Conservation (phyloP, 2,113 vertebrate genomes). For the Carassius auratus region DNA sequence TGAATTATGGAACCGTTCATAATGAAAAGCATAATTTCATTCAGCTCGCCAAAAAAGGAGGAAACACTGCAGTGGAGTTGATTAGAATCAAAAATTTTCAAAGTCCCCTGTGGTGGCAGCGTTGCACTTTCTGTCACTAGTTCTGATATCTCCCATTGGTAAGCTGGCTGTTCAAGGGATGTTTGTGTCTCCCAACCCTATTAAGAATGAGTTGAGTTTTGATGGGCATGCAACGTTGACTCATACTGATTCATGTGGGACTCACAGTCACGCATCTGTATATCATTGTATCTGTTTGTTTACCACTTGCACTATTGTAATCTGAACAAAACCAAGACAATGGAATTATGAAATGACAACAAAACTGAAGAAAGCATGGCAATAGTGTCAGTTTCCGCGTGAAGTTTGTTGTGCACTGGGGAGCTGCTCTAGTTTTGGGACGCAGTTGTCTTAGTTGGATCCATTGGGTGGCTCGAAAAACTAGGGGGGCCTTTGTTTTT, state of each 20-base stretch:
- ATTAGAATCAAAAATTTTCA: slow-evolving; percentile 37
- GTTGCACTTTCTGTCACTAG: neutral
- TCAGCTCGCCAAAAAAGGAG: neutral
- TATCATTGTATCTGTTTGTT: slow-evolving; percentile 52
- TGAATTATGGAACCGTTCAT: slow-evolving; percentile 20
- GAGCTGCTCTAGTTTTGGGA: slow-evolving; percentile 57
- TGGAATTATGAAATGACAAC: slow-evolving; percentile 21
- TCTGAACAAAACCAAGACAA: slow-evolving; percentile 11
- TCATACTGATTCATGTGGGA: slow-evolving; percentile 27
- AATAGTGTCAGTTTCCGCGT: neutral
- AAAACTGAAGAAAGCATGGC: slow-evolving; percentile 28
- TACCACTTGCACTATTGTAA: slow-evolving; percentile 14
- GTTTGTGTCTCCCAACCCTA: slow-evolving; percentile 16
- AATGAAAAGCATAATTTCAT: slow-evolving; percentile 13
- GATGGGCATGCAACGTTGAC: slow-evolving; percentile 24
- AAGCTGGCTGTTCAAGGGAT: slow-evolving; percentile 22
- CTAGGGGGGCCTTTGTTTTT: neutral
- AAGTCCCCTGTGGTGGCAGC: slow-evolving; percentile 30
- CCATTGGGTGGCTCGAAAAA: neutral
- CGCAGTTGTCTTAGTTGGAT: neutral
- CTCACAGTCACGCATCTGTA: neutral
- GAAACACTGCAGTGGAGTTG: neutral
- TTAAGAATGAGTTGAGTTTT: slow-evolving; percentile 17
- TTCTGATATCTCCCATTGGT: slow-evolving; percentile 27
- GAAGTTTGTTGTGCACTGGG: slow-evolving; percentile 41